phyloP scores from a whole-genome alignment of 1,140 invertebrate genomes.

The Eumaeus atala region DNA sequence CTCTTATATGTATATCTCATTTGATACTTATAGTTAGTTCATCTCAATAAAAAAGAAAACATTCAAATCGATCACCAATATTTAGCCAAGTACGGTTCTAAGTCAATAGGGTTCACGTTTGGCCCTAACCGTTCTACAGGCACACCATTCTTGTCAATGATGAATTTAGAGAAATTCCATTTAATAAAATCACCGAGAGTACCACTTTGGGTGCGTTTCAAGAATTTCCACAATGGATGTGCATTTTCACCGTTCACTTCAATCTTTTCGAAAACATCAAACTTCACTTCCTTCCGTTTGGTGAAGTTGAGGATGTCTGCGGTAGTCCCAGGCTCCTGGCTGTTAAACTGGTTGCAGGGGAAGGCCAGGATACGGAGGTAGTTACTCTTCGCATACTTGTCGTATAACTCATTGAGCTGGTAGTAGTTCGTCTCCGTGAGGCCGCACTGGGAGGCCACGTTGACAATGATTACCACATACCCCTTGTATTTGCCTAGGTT shows the following conservation, averaged over 20 bases:
- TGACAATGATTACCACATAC: constrained; percentile 85
- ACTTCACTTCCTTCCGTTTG: constrained; percentile 81
- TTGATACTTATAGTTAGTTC: too few relatives aligned
- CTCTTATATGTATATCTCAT: too few relatives aligned
- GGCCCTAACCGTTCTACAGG: constrained; percentile 89
- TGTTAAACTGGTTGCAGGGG: constrained; percentile 94
- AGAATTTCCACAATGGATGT: constrained; percentile 89
- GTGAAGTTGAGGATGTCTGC: constrained; percentile 85
- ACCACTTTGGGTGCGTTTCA: constrained; percentile 78
- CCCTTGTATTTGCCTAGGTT: constrained; percentile 83
- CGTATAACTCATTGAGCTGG: constrained; percentile 82
- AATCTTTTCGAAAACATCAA: constrained; percentile 87
- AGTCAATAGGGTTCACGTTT: constrained; percentile 78
- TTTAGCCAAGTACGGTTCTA: constrained; percentile 45
- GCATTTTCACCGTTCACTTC: constrained; percentile 92
- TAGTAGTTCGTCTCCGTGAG: constrained; percentile 87
- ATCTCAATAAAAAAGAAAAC: too few relatives aligned
- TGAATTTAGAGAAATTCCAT: constrained; percentile 98
- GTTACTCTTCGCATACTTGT: constrained; percentile 76
- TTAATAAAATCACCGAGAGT: constrained; percentile 89
- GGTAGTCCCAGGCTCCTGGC: constrained; percentile 84
- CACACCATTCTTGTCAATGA: constrained; percentile 90
- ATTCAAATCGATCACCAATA: constrained; percentile 36
- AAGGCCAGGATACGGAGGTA: constrained; percentile 88
- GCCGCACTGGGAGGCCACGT: constrained; percentile 92